Evolutionary conservation across 2,888 invertebrate genomes (phyloP).

Genomic region (Bimastos eiseni): DNA sequence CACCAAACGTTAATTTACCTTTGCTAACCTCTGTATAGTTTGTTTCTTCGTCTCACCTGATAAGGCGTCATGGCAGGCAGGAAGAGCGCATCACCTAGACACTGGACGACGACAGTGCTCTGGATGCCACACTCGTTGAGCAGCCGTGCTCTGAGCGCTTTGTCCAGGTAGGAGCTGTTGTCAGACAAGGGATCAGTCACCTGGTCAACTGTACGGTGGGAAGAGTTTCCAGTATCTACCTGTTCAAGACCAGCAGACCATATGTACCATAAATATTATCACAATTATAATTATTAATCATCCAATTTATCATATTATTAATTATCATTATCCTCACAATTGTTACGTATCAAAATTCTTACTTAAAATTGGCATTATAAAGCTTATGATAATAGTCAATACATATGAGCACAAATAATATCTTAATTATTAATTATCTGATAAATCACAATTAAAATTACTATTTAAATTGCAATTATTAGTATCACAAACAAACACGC

Average conservation of each 20-base stretch:
- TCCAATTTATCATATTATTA: background rate
- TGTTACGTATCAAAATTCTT: too few species aligned
- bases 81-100: conserved; percentile 31
- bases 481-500: too few species aligned
- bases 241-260: background rate
- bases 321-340: background rate
- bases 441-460: background rate
- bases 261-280: background rate
- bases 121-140: conserved; percentile 29
- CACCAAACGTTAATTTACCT: background rate
- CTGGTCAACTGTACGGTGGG: background rate
- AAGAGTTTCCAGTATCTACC: conserved; percentile 17
- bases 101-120: conserved; percentile 28
- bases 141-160: conserved; percentile 25
- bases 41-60: conserved; percentile 1
- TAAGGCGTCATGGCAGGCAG: conserved; percentile 29
- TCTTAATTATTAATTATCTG: background rate
- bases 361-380: too few species aligned
- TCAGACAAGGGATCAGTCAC: conserved; percentile 3
- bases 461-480: too few species aligned
- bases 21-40: background rate
- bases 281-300: background rate
- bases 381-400: too few species aligned
- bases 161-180: conserved; percentile 30
- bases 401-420: background rate